Evolutionary conservation across 2,113 vertebrate species (phyloP), one percentile per base, ranked within the genome.

Genomic region (Sakesphorus luctuosus): DNA sequence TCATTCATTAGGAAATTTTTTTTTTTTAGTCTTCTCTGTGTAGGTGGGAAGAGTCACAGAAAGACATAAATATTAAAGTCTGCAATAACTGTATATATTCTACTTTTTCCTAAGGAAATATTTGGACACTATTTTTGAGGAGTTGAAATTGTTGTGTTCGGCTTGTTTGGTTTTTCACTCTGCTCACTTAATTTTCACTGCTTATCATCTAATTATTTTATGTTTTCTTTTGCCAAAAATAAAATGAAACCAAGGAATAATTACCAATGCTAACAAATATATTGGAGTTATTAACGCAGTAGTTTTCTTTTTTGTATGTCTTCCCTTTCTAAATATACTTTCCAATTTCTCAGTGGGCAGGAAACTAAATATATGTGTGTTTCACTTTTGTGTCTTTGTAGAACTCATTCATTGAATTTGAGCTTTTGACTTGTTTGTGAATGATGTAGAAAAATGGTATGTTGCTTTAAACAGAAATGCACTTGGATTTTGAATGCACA

Each of bases 151-250:
- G 5, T 29, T 66, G 3, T 13, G 33, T 52, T 77, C 23, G 4
- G 2, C 6, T 62, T 24, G 2, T 20, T 84, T 77, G 1, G 0
- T 8, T 38, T 38, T 82, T 50, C 10, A 15, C 2, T 9, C 19
- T 69, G 38, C 24, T 72, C 6, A 13, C n/a, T 47, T 73, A 21
- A 61, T 81, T 59, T 9, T 78, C 24, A 40, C 3, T 46, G 21
- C 23, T 76, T 20, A 43, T 55, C 2, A n/a, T 55, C 28, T 6
- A 55, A 53, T 61, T 67, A 2, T 5, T 69, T 52, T 77, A 3
- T 62, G 62, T 49, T 12, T 69, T 18, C n/a, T 25, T 33, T 55
- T 52, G 43, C 33, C 58, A 18, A 76, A 33, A 68, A 55, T 52
- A 26, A 11, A 25, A 9, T 15, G 38, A 77, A 77, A 36, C 2